Conservation (phyloP, 2,797 vertebrate species). For the Tamandua tetradactyla region DNA sequence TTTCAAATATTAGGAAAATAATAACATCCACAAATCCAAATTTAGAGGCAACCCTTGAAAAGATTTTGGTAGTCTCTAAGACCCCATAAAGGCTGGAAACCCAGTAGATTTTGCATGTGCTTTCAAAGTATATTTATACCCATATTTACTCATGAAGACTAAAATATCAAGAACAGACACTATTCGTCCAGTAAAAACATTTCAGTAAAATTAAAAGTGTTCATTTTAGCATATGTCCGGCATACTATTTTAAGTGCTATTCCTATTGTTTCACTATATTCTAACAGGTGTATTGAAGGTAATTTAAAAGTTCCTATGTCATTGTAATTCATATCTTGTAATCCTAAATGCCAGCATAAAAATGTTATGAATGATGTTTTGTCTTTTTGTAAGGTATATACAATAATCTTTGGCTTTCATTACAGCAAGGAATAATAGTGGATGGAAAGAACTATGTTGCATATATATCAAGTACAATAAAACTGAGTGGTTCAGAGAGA, state of each 20-base stretch:
- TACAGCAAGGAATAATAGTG: background rate
- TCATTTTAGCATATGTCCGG: background rate
- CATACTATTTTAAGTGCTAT: background rate
- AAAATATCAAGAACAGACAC: background rate
- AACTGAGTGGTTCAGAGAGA: background rate
- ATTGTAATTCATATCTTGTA: background rate
- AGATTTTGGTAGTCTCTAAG: background rate
- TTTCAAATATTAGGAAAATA: background rate
- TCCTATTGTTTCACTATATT: background rate
- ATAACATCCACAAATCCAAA: background rate
- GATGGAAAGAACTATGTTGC: background rate
- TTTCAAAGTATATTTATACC: background rate
- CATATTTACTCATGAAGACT: background rate
- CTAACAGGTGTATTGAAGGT: background rate
- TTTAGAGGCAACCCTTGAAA: background rate
- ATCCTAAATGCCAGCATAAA: background rate
- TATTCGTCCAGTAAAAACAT: background rate
- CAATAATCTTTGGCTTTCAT: background rate
- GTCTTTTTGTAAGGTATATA: background rate
- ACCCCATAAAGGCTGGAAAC: background rate
- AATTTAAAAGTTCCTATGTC: conserved; percentile 22
- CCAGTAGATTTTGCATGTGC: background rate
- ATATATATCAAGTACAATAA: background rate
- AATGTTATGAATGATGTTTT: background rate
- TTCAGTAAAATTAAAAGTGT: too few species aligned